Base-by-base conservation (phyloP, 2,888 invertebrate genomes). In the Drosophila melanosoma region DNA sequence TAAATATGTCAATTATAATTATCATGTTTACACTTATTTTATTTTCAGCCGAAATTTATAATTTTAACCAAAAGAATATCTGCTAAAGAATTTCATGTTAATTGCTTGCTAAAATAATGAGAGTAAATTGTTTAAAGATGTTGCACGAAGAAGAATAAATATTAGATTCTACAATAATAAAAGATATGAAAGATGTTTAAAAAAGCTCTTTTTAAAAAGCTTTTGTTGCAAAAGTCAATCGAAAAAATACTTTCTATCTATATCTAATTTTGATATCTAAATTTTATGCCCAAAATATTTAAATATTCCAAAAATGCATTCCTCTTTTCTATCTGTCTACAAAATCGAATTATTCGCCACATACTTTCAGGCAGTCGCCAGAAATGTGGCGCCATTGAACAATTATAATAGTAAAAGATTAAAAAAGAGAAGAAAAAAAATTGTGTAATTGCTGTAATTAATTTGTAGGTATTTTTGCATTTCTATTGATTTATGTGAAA, bases 401-500 rank as follows among this genome's bases (percentile, higher is more conserved):
- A 20, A 36, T 60, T 45, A 45, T 49, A 20, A 45, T 53, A 26
- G 40, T 53, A 29, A 26, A 12, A 62, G 35, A 67, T 53, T 49
- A 45, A 53, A 48, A 67, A 36, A 51, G 51, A 45, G 45, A 54
- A 11, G 15, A 36, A 51, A 51, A 49, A 52, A 54, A 15, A 15
- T 45, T 23, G 15, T 23, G 15, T 51, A 69, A 79, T 73, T 74
- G 54, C 65, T 53, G 38, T 56, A 38, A 51, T 79, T 52, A 58
- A 58, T 58, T 29, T 71, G 26, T 26, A 49, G 10, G 20, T 45
- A 61, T 70, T 64, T 66, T 65, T 35, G 6, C 35, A 35, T 35
- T 17, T 5, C 23, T 53, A 72, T 71, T 83, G 82, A 87, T 83
- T 84, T 84, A 83, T 87, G 82, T 71, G 49, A 49, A 84, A 51